Percentiles rank a stretch among this genome's conserved stretches.
Conservation (phyloP, 2,888 invertebrate genomes). For the Polia nebulosa region DNA sequence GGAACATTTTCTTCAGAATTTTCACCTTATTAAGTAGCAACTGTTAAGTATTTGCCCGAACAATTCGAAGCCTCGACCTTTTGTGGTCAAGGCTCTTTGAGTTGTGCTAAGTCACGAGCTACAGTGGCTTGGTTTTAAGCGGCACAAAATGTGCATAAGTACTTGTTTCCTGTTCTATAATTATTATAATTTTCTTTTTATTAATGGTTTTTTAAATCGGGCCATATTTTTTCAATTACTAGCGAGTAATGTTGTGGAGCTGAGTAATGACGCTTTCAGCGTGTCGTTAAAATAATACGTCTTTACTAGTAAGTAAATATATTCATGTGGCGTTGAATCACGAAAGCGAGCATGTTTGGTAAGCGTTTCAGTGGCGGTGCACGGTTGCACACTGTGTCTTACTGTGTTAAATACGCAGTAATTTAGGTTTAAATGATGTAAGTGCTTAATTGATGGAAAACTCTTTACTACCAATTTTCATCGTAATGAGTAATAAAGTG, state of each 20-base stretch:
- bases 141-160: conserved; percentile 52
- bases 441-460: conserved; percentile 8
- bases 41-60: conserved; percentile 57
- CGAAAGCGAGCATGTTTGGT: conserved; percentile 70
- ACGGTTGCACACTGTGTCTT: conserved; percentile 47
- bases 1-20: conserved; percentile 46
- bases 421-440: conserved; percentile 4
- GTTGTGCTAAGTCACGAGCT: conserved; percentile 49
- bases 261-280: conserved; percentile 63
- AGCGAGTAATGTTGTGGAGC: conserved; percentile 44
- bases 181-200: conserved; percentile 51
- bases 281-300: conserved; percentile 73
- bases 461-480: neutral
- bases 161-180: conserved; percentile 48
- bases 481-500: no score
- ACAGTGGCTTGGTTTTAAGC: conserved; percentile 16
- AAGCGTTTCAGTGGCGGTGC: conserved; percentile 51
- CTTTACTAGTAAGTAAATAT: conserved; percentile 71
- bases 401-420: conserved; percentile 21
- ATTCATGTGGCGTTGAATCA: conserved; percentile 72
- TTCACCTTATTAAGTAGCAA: conserved; percentile 57
- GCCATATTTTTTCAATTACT: conserved; percentile 62
- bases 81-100: conserved; percentile 54
- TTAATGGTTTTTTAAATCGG: conserved; percentile 53
- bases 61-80: conserved; percentile 51